A percentile compares a stretch with the other conserved stretches of the same genome.
Evolutionary conservation across 2,888 invertebrate species (phyloP).

Genomic region (Ptilodon capucinus): DNA sequence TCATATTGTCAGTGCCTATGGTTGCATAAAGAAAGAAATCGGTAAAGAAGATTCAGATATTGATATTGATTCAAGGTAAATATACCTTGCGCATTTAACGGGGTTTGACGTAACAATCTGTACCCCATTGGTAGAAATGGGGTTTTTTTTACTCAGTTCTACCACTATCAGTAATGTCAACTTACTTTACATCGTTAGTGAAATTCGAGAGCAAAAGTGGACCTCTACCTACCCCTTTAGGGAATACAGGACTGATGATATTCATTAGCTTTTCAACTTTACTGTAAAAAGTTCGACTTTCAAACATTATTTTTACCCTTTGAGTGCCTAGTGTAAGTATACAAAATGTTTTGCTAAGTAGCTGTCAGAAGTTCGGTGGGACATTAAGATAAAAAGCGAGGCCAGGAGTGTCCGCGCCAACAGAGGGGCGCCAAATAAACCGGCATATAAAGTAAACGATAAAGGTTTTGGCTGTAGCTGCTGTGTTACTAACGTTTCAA

Average conservation of each 20-base stretch:
- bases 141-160: too few species aligned
- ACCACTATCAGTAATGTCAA: too few species aligned
- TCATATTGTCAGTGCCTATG: too few species aligned
- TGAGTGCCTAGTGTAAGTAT: not conserved
- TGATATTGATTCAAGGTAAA: too few species aligned
- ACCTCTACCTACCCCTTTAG: not conserved
- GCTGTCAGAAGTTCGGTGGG: slow-evolving; percentile 34
- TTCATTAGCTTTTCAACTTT: not conserved
- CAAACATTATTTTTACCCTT: not conserved
- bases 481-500: not conserved
- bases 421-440: slow-evolving; percentile 31
- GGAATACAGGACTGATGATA: not conserved
- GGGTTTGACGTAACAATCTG: too few species aligned
- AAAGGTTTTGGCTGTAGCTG: not conserved
- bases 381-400: slow-evolving; percentile 25
- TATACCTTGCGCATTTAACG: too few species aligned
- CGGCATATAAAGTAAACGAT: slow-evolving; percentile 17
- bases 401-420: not conserved
- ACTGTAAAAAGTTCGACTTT: not conserved
- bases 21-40: too few species aligned
- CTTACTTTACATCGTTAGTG: not conserved
- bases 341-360: slow-evolving; percentile 25
- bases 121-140: too few species aligned
- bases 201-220: too few species aligned
- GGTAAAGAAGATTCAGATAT: too few species aligned